Conservation (phyloP, 2,888 invertebrate species). For the Crepidodera aurea region DNA sequence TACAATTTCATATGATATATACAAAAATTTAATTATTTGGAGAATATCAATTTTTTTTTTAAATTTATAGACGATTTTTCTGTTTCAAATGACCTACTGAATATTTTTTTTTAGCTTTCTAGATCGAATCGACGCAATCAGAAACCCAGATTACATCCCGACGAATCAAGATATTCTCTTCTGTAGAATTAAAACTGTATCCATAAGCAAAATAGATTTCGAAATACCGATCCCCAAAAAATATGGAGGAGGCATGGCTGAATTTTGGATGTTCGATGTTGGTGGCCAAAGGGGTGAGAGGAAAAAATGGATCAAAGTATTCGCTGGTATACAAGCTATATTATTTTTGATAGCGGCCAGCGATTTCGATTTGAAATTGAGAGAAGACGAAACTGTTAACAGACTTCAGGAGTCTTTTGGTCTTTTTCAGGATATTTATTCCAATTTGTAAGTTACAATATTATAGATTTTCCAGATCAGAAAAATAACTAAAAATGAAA, state of each 20-base stretch:
- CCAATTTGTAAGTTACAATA: slow-evolving; percentile 68
- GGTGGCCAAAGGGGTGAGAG: slow-evolving; percentile 84
- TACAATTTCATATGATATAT: background rate
- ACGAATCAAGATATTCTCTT: slow-evolving; percentile 79
- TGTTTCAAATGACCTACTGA: too few relatives aligned
- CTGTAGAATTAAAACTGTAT: slow-evolving; percentile 77
- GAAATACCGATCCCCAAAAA: slow-evolving; percentile 74
- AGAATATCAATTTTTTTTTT: too few relatives aligned
- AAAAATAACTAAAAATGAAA: background rate
- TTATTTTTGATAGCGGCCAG: slow-evolving; percentile 82
- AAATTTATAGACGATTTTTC: too few relatives aligned
- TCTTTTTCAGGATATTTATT: slow-evolving; percentile 80
- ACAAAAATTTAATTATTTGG: too few relatives aligned
- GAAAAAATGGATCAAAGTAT: slow-evolving; percentile 82
- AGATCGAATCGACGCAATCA: slow-evolving; percentile 73
- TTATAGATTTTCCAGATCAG: slow-evolving; percentile 1
- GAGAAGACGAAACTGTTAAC: slow-evolving; percentile 76
- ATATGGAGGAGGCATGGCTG: slow-evolving; percentile 74
- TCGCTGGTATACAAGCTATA: slow-evolving; percentile 83
- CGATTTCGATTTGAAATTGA: slow-evolving; percentile 78
- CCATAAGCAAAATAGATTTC: slow-evolving; percentile 79
- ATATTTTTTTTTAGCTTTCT: slow-evolving; percentile 75
- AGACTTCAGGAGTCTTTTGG: slow-evolving; percentile 75
- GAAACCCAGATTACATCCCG: slow-evolving; percentile 72
- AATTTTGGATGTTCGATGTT: slow-evolving; percentile 85